A percentile compares a stretch with the other conserved stretches of the same genome.
phyloP scores from a whole-genome alignment of 2,113 vertebrate genomes.

The Ceyx melanurus region DNA sequence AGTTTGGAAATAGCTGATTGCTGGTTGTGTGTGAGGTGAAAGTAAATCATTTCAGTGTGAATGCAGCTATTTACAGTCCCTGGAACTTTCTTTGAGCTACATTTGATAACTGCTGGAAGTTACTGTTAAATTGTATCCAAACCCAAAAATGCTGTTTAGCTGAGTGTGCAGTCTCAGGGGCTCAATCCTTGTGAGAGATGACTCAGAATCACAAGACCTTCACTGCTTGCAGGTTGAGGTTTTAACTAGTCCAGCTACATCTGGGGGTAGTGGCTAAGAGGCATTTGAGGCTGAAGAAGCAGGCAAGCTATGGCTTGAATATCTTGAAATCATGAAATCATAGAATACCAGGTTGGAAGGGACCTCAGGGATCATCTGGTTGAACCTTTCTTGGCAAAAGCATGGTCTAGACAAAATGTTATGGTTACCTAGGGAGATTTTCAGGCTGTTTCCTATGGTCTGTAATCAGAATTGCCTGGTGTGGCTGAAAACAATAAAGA shows the following conservation, averaged over 20 bases:
- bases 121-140: background rate
- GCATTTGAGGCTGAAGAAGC: background rate
- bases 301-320: background rate
- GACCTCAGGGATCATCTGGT: background rate
- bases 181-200: background rate
- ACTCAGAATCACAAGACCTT: background rate
- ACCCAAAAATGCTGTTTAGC: background rate
- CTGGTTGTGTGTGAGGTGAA: background rate
- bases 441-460: background rate
- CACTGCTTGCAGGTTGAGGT: background rate
- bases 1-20: background rate
- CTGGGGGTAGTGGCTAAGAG: background rate
- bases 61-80: background rate
- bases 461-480: background rate
- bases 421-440: background rate
- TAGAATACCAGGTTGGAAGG: background rate
- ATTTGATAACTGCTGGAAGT: background rate
- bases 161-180: background rate
- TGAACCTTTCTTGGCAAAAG: background rate
- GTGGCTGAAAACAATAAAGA: background rate
- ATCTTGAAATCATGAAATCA: background rate
- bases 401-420: background rate
- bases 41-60: background rate
- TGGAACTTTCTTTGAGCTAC: background rate
- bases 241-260: background rate